Base-by-base conservation (phyloP, 2,113 vertebrate genomes). In the Camelus bactrianus region DNA sequence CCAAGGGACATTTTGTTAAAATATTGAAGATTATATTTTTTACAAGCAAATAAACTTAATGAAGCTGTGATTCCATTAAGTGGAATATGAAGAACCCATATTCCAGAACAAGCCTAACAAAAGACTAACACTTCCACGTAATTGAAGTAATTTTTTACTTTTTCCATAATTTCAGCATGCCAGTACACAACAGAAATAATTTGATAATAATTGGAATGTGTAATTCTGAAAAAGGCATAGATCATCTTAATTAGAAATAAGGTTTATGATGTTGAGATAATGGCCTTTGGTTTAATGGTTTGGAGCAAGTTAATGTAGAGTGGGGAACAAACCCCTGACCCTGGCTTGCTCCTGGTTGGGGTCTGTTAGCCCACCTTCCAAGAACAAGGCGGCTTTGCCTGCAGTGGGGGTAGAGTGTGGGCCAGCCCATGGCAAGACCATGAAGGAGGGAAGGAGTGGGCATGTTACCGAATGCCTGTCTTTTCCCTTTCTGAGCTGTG, bases 211-310 rank as follows among this genome's bases (percentile, higher is more conserved):
- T 88, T 92, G 64, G 69, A 93, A 92, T 87, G 75, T 64, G 14
- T 92, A 90, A 93, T 96, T 94, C 60, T 96, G 84, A 96, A 92
- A 91, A 88, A 96, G 42, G 17, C 65, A 94, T 89, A 77, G 81
- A 91, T 97, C 92, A 96, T 93, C 81, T 95, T 95, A 96, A 96
- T 97, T 92, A 96, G 94, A 96, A 96, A 72, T 87, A 77, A 30
- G 22, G 69, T 84, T 96, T 93, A 65, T 95, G 83, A 87, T 94
- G 72, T 84, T 89, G 83, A 80, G 58, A 65, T 81, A 93, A 92
- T 93, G 80, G 92, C 54, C 60, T 95, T 95, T 76, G 89, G 73
- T 87, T 94, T 84, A 75, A 72, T 83, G 69, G 94, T 92, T 75
- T 84, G 80, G 73, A 75, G 42, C 35, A 77, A 90, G 83, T 91